phyloP scores from a whole-genome alignment of 2,113 vertebrate genomes.

The Sinocyclocheilus maitianheensis region DNA sequence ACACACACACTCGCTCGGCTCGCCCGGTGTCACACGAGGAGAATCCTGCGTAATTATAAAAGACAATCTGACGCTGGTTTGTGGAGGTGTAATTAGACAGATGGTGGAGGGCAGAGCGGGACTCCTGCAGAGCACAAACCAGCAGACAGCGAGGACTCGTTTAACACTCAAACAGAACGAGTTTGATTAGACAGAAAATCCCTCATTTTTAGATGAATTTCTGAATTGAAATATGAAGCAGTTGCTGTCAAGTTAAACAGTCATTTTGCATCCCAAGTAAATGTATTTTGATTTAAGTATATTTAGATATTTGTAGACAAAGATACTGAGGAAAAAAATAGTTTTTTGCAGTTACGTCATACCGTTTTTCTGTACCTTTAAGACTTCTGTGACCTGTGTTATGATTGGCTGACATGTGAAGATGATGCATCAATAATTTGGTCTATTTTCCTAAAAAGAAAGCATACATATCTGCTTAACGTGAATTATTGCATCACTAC shows the following conservation, averaged over 20 bases:
- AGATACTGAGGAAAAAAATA: too few relatives aligned
- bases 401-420: background rate
- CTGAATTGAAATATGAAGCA: too few relatives aligned
- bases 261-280: too few relatives aligned
- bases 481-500: background rate
- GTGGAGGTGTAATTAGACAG: slow-evolving; percentile 81
- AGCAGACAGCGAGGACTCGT: background rate
- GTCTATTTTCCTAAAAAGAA: background rate
- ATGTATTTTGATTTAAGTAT: too few relatives aligned
- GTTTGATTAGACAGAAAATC: too few relatives aligned
- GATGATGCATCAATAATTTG: background rate
- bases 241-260: too few relatives aligned
- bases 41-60: slow-evolving; percentile 77
- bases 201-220: too few relatives aligned
- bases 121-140: slow-evolving; percentile 28
- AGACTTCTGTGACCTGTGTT: background rate
- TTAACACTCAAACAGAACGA: too few relatives aligned
- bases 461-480: background rate
- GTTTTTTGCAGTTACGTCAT: too few relatives aligned
- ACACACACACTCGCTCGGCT: background rate
- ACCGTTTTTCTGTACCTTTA: too few relatives aligned
- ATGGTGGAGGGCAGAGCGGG: slow-evolving; percentile 72
- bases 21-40: slow-evolving; percentile 56
- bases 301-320: too few relatives aligned
- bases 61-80: slow-evolving; percentile 75